A percentile compares a stretch with the other conserved stretches of the same genome.
Evolutionary conservation across 2,888 invertebrate species (phyloP).

Genomic region (Apotomis turbidana): DNA sequence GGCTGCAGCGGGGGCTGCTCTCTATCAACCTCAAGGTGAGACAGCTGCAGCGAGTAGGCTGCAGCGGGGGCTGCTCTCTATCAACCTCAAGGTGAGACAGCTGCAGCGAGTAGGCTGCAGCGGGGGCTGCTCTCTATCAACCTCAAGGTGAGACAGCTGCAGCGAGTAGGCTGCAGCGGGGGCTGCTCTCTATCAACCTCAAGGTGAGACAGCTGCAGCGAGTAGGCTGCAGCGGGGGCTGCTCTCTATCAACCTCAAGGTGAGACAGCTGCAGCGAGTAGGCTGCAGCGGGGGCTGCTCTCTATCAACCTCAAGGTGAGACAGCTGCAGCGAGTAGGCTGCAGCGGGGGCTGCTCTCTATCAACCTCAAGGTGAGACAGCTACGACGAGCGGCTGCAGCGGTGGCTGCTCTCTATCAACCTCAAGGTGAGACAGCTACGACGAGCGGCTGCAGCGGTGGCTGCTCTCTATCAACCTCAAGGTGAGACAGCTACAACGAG

Average conservation of each 20-base stretch:
- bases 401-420: neutral
- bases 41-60: constrained; percentile 91
- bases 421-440: neutral
- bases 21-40: constrained; percentile 94
- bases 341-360: neutral
- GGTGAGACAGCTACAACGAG: too few relatives aligned
- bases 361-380: neutral
- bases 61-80: constrained; percentile 96
- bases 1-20: constrained; percentile 89
- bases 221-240: constrained; percentile 83
- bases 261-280: constrained; percentile 99
- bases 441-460: constrained; percentile 3
- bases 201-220: constrained; percentile 84
- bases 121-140: constrained; percentile 1
- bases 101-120: neutral
- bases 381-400: neutral
- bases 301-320: neutral
- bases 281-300: constrained; percentile 6
- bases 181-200: constrained; percentile 92
- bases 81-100: constrained; percentile 92
- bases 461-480: constrained; percentile 4
- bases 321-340: constrained; percentile 49
- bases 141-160: constrained; percentile 86
- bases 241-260: constrained; percentile 74
- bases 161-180: constrained; percentile 96